Base-by-base conservation (phyloP, 2,888 invertebrate genomes). In the Oxyteleia sp. region DNA sequence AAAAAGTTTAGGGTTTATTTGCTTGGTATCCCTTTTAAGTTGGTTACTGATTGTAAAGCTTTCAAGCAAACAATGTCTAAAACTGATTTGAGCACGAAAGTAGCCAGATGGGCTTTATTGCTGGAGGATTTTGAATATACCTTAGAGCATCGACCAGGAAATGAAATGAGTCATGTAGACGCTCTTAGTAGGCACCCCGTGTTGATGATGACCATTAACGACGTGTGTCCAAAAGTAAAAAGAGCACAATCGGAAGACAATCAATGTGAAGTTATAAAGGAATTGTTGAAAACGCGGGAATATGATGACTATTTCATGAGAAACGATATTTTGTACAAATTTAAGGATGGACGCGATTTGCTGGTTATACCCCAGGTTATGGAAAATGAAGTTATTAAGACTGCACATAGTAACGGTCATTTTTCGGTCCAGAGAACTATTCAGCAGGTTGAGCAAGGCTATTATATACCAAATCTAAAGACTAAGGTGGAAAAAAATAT, bases 1-100 rank as follows among this genome's bases (percentile, higher is more conserved):
- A 79, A 82, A 13, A 85, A 84, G 35, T 88, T 85, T 35, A n/a
- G 76, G n/a, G 20, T 75, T 0, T 84, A 85, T 38, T 18, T 83
- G 2, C 11, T 78, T 11, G 82, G 81, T 0, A 72, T 82, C 4
- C 26, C 35, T 3, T 84, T 85, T 51, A 82, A 68, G 15, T 75
- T 84, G 4, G 11, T 85, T 0, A 84, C 78, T 0, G 84, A 85
- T 61, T 84, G 80, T 15, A 20, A 23, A 0, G 80, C 85, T 0
- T 84, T 82, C 18, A 61, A 69, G 38, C 15, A 47, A 8, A 84
- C 82, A 2, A 84, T 85, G 72, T 7, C 16, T 1, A 84, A 84
- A 15, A 51, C 57, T 13, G 80, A 84, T 7, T 29, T 84, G 11
- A 41, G 32, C 1, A 26, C 35, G 0, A 47, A 59, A 18, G 63